Percentiles rank a stretch among this genome's conserved stretches.
Evolutionary conservation across 2,113 vertebrate species (phyloP).

Genomic region (Scortum barcoo): DNA sequence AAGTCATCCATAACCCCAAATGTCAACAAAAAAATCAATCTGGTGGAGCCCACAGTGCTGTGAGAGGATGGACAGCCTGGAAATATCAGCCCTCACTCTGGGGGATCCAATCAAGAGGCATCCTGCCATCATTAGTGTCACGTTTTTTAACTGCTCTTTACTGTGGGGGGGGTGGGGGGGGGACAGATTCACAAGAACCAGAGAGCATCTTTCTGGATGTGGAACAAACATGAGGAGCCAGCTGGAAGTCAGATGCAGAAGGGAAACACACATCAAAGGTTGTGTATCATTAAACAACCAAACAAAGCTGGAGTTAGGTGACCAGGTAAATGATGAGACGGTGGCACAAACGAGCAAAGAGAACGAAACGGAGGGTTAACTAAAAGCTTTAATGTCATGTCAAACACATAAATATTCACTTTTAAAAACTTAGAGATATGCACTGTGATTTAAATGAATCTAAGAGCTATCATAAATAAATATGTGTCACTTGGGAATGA

Average conservation of each 20-base stretch:
- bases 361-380: neutral
- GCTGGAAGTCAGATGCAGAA: constrained; percentile 13
- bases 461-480: constrained; percentile 53
- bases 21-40: neutral
- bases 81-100: neutral
- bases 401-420: constrained; percentile 21
- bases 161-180: too few species aligned
- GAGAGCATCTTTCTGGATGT: neutral
- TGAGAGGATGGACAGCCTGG: neutral
- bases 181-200: neutral
- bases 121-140: neutral
- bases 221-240: neutral
- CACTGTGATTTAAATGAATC: constrained; percentile 30
- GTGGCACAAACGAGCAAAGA: constrained; percentile 10
- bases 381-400: constrained; percentile 42
- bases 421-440: constrained; percentile 10
- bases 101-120: neutral
- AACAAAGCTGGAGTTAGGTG: neutral
- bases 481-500: constrained; percentile 19
- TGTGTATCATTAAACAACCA: neutral
- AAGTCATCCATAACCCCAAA: neutral
- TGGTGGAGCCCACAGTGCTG: neutral
- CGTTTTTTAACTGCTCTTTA: neutral
- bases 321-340: neutral
- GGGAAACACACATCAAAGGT: neutral